These are phyloP conservation scores for Listrodromus nycthemerus DNA, from an alignment of 2,888 invertebrate genomes.

Conservation along the genomic window DNA sequence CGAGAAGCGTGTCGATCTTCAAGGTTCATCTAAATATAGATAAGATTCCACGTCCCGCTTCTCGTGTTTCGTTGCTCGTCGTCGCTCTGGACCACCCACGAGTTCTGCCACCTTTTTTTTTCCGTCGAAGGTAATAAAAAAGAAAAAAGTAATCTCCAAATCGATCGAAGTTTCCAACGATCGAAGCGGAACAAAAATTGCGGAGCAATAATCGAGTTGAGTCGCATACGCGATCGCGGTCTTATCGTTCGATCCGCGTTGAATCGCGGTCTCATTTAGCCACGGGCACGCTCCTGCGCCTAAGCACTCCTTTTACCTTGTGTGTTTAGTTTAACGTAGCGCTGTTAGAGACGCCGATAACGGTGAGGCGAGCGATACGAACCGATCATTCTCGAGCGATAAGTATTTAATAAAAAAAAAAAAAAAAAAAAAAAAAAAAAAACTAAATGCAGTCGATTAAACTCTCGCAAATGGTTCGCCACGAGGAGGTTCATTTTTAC, in stretches of 20 bases:
- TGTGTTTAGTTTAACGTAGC: conserved; percentile 35
- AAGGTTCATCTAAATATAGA: conserved; percentile 52
- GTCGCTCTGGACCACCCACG: conserved; percentile 6
- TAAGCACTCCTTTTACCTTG: conserved; percentile 35
- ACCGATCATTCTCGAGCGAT: not conserved
- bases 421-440: not conserved
- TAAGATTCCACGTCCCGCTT: conserved; percentile 15
- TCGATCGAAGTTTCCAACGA: not conserved
- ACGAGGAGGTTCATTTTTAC: not conserved
- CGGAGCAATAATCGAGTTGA: not conserved
- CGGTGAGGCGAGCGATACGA: not conserved
- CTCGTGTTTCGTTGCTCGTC: conserved; percentile 29
- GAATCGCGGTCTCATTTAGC: conserved; percentile 48
- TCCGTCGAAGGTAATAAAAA: not conserved
- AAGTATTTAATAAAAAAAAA: conserved; percentile 1
- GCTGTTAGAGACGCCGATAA: conserved; percentile 26
- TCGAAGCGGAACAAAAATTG: conserved; percentile 25
- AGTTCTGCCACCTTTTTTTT: not conserved
- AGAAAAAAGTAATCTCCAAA: not conserved
- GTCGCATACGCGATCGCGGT: not conserved
- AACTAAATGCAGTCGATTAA: not conserved
- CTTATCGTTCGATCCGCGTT: conserved; percentile 52
- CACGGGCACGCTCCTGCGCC: conserved; percentile 43
- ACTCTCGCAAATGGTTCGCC: not conserved
- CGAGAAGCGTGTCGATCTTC: conserved; percentile 24